A percentile compares a stretch with the other conserved stretches of the same genome.
phyloP scores from a whole-genome alignment of 2,113 vertebrate genomes.

The Cranoglanis bouderius region DNA sequence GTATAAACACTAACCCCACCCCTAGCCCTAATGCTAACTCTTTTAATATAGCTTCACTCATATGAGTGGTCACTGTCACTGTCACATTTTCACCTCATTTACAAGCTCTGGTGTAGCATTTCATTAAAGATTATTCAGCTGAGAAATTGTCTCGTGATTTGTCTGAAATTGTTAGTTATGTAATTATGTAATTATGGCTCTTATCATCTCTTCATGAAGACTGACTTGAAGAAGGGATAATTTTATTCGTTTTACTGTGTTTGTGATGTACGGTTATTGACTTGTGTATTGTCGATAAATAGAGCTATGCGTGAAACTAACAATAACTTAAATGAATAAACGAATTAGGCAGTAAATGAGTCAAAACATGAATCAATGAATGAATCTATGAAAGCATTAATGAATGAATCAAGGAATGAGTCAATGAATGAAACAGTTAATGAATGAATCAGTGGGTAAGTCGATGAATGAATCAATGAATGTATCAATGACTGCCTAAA shows the following conservation, averaged over 20 bases:
- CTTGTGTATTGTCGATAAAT: not conserved
- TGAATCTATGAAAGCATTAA: not conserved
- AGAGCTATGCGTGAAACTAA: not conserved
- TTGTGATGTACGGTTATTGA: not conserved
- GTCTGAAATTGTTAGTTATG: not conserved
- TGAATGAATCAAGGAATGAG: not conserved
- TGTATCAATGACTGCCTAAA: too few species aligned
- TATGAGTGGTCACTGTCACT: not conserved
- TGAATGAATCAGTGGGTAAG: not conserved
- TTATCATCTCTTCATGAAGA: constrained; percentile 4
- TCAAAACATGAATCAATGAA: too few species aligned
- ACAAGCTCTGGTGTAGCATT: not conserved
- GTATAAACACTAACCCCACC: not conserved
- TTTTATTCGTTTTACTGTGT: not conserved
- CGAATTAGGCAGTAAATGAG: not conserved
- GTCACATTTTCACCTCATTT: not conserved
- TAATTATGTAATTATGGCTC: not conserved
- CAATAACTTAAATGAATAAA: not conserved
- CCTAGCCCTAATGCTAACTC: not conserved
- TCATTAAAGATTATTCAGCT: constrained; percentile 6
- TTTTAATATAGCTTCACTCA: not conserved
- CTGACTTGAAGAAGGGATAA: not conserved
- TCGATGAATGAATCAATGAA: not conserved
- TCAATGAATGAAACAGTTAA: not conserved
- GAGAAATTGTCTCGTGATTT: not conserved